Base-by-base conservation (phyloP, 2,113 vertebrate genomes). In the Semnopithecus entellus region DNA sequence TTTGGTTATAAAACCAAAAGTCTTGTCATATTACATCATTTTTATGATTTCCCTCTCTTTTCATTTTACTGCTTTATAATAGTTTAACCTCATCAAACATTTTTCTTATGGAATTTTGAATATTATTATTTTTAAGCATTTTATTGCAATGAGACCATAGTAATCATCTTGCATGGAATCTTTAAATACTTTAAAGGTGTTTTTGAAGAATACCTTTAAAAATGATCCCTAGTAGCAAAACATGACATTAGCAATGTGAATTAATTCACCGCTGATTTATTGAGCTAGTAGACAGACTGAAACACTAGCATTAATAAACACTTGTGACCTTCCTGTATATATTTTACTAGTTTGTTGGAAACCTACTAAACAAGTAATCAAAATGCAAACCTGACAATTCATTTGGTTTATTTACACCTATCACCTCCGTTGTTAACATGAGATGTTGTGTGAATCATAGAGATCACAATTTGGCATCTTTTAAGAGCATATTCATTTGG, bases 131-230 rank as follows among this genome's bases (percentile, higher is more conserved):
- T 81, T 95, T 84, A 73, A 72, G n/a, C 17, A 66, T 85, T 88
- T 91, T 81, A 72, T 57, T 88, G 20, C 12, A 75, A 0, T 89
- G 22, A 93, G 23, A 59, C 22, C 73, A 64, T 55, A 48, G 20
- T 80, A 94, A 79, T 66, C 66, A 68, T 73, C 82, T 88, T 84
- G 8, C 61, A 73, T 96, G 43, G 40, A 80, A 80, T 92, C 45
- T 90, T 84, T 89, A 91, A 89, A 79, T 94, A 79, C 79, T 35
- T 73, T 48, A 35, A 88, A 84, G 38, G 13, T 68, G 18, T 48
- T 87, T 91, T 86, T 92, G 40, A 91, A 79, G 88, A 90, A 85
- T 90, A 40, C 48, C 25, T 86, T 90, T 80, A 40, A 68, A 80
- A 45, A 84, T 48, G 91, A 66, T 64, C 13, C 16, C 30, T 27